These are phyloP conservation scores for Cryptomyrus ogoouensis DNA, from an alignment of 2,113 vertebrate genomes.

Conservation along the genomic window DNA sequence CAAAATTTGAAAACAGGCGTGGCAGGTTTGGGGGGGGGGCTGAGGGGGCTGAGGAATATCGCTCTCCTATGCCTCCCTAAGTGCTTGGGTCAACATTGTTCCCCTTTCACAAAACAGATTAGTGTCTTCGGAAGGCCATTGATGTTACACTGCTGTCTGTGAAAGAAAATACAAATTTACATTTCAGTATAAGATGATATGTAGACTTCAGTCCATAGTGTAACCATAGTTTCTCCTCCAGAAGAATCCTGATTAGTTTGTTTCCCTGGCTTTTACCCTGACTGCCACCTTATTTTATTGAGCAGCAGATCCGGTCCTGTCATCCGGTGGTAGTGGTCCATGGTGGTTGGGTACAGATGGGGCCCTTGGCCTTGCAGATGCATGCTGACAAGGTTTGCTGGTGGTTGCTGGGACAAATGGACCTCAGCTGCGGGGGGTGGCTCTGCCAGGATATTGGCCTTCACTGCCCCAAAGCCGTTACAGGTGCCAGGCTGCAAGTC, in stretches of 20 bases:
- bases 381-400: conserved; percentile 6
- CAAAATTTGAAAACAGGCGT: background rate
- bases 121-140: background rate
- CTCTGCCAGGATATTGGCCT: background rate
- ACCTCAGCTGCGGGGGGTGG: conserved; percentile 10
- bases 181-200: background rate
- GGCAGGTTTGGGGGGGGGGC: background rate
- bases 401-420: conserved; percentile 21
- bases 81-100: background rate
- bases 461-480: background rate
- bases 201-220: background rate
- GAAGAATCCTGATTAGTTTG: conserved; percentile 2
- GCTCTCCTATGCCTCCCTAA: conserved; percentile 5
- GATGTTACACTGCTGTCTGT: background rate
- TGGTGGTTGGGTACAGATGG: background rate
- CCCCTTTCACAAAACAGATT: background rate
- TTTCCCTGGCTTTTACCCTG: background rate
- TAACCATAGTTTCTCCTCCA: background rate
- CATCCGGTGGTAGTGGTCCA: background rate
- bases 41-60: background rate
- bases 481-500: background rate
- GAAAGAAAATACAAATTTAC: background rate
- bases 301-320: background rate
- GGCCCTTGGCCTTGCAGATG: background rate
- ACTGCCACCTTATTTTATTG: background rate